These are phyloP conservation scores for Drosophila paranaensis DNA, from an alignment of 2,888 invertebrate genomes.

Conservation along the genomic window DNA sequence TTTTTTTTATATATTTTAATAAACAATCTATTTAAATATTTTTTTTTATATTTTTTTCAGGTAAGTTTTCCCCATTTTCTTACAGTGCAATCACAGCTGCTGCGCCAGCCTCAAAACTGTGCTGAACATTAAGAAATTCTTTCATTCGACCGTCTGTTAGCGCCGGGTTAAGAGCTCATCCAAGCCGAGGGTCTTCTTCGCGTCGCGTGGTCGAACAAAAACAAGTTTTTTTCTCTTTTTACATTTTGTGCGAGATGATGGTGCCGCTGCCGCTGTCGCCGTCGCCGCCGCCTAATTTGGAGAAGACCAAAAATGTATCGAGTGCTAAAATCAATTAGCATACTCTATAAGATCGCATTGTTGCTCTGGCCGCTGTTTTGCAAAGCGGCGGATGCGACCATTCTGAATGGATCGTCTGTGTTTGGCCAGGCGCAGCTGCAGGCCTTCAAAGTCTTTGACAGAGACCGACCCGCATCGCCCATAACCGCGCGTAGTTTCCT, in stretches of 20 bases:
- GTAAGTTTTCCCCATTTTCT: neutral
- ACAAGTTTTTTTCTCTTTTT: constrained; percentile 51
- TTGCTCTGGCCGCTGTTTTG: constrained; percentile 43
- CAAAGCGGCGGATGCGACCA: constrained; percentile 12
- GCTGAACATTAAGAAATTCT: constrained; percentile 60
- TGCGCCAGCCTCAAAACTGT: constrained; percentile 51
- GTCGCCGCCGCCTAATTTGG: constrained; percentile 40
- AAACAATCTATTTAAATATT: no score
- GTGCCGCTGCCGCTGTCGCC: constrained; percentile 2
- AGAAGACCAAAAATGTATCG: constrained; percentile 70
- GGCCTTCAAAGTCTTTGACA: constrained; percentile 61
- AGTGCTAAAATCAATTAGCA: constrained; percentile 78
- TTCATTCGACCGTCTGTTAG: constrained; percentile 65
- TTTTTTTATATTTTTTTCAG: no score
- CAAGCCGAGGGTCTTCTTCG: constrained; percentile 32
- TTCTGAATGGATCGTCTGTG: constrained; percentile 60
- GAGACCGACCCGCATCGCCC: constrained; percentile 40
- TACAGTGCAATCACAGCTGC: constrained; percentile 41
- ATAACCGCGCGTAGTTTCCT: constrained; percentile 63
- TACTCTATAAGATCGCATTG: constrained; percentile 56
- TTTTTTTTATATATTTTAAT: no score
- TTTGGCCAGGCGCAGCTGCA: constrained; percentile 45
- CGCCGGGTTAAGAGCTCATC: constrained; percentile 59
- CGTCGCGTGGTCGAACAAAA: constrained; percentile 38
- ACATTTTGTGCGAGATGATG: constrained; percentile 58